A percentile compares a stretch with the other conserved stretches of the same genome.
Conservation (phyloP, 2,797 vertebrate species). For the Pygocentrus nattereri region DNA sequence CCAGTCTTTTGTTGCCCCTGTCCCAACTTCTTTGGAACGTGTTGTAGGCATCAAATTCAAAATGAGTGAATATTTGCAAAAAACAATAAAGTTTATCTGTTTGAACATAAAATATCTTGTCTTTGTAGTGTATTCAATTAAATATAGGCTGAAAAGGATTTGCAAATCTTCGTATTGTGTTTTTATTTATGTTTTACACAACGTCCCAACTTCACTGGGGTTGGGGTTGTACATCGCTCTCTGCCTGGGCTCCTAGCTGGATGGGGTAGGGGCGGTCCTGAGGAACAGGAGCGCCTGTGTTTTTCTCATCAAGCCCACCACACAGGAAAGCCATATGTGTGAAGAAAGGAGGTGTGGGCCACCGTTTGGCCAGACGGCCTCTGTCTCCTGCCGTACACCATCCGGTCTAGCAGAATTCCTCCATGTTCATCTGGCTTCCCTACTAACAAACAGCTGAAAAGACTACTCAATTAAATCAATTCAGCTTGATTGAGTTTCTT, state of each 20-base stretch:
- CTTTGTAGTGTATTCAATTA: too few species aligned
- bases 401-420: slow-evolving; percentile 12
- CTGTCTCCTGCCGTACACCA: slow-evolving; percentile 25
- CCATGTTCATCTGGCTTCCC: neutral
- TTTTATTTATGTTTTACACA: too few species aligned
- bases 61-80: too few species aligned
- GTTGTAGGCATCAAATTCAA: too few species aligned
- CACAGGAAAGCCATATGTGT: slow-evolving; percentile 55
- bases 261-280: slow-evolving; percentile 13
- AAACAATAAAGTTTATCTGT: too few species aligned
- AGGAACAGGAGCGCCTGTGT: slow-evolving; percentile 51
- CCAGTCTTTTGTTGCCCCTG: too few species aligned
- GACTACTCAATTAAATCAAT: neutral
- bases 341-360: slow-evolving; percentile 49
- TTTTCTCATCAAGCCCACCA: slow-evolving; percentile 61
- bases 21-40: too few species aligned
- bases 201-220: too few species aligned
- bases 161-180: too few species aligned
- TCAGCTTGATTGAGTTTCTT: neutral
- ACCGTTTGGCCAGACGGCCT: slow-evolving; percentile 48
- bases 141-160: too few species aligned
- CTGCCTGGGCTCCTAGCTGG: slow-evolving; percentile 48
- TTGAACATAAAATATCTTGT: too few species aligned
- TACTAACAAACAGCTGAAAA: neutral
- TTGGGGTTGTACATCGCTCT: too few species aligned